phyloP scores from a whole-genome alignment of 2,888 invertebrate genomes.

The Andrena bicolor region DNA sequence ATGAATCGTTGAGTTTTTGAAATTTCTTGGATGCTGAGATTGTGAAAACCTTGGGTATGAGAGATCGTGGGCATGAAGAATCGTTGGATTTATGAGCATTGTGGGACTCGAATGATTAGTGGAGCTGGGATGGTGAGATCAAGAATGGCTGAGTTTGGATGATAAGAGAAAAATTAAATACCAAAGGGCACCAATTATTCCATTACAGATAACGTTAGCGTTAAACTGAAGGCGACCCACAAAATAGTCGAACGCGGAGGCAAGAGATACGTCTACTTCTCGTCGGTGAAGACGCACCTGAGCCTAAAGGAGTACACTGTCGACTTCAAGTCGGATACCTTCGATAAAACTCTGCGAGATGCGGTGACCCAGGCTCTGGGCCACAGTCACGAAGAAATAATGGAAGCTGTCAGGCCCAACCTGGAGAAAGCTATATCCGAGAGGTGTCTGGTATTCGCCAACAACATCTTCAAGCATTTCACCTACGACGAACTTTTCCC shows the following conservation, averaged over 20 bases:
- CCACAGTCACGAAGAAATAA: constrained; percentile 79
- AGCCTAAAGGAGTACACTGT: constrained; percentile 70
- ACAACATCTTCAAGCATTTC: constrained; percentile 80
- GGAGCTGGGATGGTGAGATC: too few relatives aligned
- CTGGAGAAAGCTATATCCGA: constrained; percentile 80
- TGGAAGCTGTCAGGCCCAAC: constrained; percentile 79
- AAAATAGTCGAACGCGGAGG: constrained; percentile 67
- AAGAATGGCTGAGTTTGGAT: too few relatives aligned
- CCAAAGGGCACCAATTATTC: neutral
- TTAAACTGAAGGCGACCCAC: constrained; percentile 56
- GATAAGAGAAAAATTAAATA: neutral
- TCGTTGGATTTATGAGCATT: neutral
- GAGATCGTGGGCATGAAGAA: neutral
- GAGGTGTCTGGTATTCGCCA: constrained; percentile 75
- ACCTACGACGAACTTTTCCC: constrained; percentile 82
- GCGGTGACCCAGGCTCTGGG: constrained; percentile 74
- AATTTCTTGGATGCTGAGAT: neutral
- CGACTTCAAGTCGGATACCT: constrained; percentile 62
- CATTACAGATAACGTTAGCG: constrained; percentile 69
- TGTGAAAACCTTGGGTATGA: neutral
- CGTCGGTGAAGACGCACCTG: constrained; percentile 73
- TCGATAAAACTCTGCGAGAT: constrained; percentile 61
- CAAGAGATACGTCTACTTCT: constrained; percentile 70
- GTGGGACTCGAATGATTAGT: neutral
- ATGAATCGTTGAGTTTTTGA: too few relatives aligned